These are phyloP conservation scores for Panurus biarmicus DNA, from an alignment of 2,113 vertebrate species.

Conservation along the genomic window DNA sequence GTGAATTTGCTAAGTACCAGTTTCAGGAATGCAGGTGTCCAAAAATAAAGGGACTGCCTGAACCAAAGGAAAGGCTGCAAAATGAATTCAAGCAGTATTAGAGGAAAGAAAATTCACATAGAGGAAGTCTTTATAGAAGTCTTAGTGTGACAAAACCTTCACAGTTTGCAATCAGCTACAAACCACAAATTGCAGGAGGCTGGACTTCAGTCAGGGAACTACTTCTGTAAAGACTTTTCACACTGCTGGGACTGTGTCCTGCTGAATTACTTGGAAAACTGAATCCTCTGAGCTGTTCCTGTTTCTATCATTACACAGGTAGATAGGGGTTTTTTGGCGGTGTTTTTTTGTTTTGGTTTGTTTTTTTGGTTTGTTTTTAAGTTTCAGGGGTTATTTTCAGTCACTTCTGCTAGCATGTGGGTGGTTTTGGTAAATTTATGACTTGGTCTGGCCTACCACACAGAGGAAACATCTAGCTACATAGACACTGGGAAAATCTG, in stretches of 20 bases:
- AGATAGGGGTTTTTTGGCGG: background rate
- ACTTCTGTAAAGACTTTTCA: background rate
- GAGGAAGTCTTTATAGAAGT: background rate
- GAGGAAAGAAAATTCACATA: background rate
- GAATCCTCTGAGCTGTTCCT: background rate
- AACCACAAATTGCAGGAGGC: background rate
- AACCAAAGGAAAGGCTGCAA: background rate
- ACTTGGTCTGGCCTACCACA: background rate
- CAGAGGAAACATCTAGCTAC: background rate
- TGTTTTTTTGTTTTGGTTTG: too few relatives aligned
- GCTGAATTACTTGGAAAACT: background rate
- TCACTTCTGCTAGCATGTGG: background rate
- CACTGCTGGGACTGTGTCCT: accelerated
- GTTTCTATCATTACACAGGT: background rate
- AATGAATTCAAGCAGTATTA: background rate
- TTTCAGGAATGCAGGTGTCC: background rate
- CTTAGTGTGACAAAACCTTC: background rate
- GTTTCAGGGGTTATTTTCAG: background rate
- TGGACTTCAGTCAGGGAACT: background rate
- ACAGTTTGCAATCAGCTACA: background rate
- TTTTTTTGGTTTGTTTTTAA: too few relatives aligned
- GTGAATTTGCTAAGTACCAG: background rate
- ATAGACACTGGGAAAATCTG: background rate
- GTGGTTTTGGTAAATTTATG: background rate
- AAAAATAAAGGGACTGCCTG: background rate